Base-by-base conservation (phyloP, 2,888 invertebrate genomes). In the Mechanitis mazaeus region DNA sequence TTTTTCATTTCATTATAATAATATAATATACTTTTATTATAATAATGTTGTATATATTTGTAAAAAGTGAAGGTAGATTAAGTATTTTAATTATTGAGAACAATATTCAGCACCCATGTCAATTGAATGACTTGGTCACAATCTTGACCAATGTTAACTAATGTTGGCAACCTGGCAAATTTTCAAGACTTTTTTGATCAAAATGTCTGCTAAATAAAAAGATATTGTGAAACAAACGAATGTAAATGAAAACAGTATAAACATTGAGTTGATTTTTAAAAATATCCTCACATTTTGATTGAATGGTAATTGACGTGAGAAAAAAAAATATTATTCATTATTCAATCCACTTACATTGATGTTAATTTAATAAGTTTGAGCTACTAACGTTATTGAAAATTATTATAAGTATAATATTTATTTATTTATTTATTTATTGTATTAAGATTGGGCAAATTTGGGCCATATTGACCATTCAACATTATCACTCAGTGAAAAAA, bases 281-380 rank as follows among this genome's bases (percentile, higher is more conserved):
- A 42, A 42, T 42, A 42, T 42, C 42, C 42, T 42, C 42, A 42
- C 42, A 42, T 42, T 42, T 42, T 42, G 42, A 42, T 42, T 42
- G 42, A 42, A 42, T 42, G 42, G 2, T 42, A 42, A 42, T 42
- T 42, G 42, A 9, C 7, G 9, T 3, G 9, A 42, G 42, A 42
- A 42, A 42, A 42, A 42, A 42, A 28, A 31, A 31, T 7, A 45
- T 56, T 60, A 56, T 56, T 60, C 56, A 60, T 20, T 45, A 53
- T 20, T 55, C 38, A 54, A 42, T 57, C 47, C 38, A 47, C 42
- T 31, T 54, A 33, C 55, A 38, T 55, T 35, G 42, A 33, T 33
- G 45, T 55, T 55, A 45, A 45, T 20, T 56, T 55, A 45, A 7
- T 56, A 38, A 50, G 3, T 42, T 42, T 33, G 3, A 42, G 50